Percentiles rank a stretch among this genome's conserved stretches.
These are phyloP conservation scores for Melanophora roralis DNA, from an alignment of 2,888 invertebrate genomes.

Conservation along the genomic window DNA sequence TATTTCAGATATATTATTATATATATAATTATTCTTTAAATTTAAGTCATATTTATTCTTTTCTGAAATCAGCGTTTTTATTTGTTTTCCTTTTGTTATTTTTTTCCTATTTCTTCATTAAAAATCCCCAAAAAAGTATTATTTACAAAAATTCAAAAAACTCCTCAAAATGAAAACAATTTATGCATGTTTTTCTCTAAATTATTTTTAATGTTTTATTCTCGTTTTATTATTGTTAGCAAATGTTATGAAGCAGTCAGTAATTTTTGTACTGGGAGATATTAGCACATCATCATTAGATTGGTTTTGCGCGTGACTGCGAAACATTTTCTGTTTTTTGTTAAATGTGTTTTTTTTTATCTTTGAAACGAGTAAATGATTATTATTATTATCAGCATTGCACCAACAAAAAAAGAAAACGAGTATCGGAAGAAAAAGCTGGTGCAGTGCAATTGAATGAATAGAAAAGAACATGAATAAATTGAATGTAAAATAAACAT, in stretches of 20 bases:
- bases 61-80: neutral
- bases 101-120: neutral
- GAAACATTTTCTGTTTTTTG: constrained; percentile 26
- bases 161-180: neutral
- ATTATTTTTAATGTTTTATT: constrained; percentile 21
- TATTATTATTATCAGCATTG: neutral
- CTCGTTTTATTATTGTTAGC: neutral
- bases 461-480: neutral
- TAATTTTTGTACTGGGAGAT: neutral
- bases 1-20: no score
- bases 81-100: neutral
- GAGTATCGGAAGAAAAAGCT: neutral
- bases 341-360: neutral
- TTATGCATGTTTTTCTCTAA: neutral
- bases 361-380: constrained; percentile 12
- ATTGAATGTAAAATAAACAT: neutral
- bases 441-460: neutral
- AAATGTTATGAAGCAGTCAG: neutral
- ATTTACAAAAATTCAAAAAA: neutral
- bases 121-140: neutral
- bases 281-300: constrained; percentile 55
- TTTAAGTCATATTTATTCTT: neutral
- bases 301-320: constrained; percentile 57
- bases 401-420: neutral
- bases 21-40: no score